Evolutionary conservation across 2,888 invertebrate genomes (phyloP).

Genomic region (Sabatieria punctata): DNA sequence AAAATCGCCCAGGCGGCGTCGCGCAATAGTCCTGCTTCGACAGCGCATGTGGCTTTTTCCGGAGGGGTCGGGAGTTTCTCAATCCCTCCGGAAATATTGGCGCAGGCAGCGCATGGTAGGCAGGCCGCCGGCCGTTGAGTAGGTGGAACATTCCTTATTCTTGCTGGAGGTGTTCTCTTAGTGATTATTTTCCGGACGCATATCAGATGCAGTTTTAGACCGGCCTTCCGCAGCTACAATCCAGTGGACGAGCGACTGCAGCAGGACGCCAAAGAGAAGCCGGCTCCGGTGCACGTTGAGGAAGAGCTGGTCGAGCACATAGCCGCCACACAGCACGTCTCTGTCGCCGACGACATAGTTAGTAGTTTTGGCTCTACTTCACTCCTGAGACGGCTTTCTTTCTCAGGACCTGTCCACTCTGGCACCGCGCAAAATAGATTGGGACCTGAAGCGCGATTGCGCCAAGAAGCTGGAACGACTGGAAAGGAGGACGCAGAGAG

Average conservation of each 20-base stretch:
- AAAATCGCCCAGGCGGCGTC: no score
- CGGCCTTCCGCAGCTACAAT: conserved; percentile 74
- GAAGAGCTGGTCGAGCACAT: conserved; percentile 63
- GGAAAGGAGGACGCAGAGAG: conserved; percentile 75
- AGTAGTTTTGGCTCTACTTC: conserved; percentile 16
- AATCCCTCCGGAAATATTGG: no score
- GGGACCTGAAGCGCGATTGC: conserved; percentile 88
- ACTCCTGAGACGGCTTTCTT: no score
- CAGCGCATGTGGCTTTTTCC: no score
- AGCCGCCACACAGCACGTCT: conserved; percentile 57
- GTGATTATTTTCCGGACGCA: not conserved
- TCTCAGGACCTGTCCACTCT: conserved; percentile 67
- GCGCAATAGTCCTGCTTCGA: no score
- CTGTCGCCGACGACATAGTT: conserved; percentile 47
- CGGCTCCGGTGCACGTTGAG: conserved; percentile 42
- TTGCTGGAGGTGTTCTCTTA: no score
- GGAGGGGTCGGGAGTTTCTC: no score
- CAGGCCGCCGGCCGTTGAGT: no score
- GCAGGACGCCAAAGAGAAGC: conserved; percentile 36
- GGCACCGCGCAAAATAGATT: conserved; percentile 88
- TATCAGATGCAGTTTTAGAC: conserved; percentile 41
- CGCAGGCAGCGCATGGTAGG: no score
- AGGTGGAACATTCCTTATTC: no score
- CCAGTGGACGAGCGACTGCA: conserved; percentile 63
- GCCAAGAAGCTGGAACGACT: conserved; percentile 76